Conservation (phyloP, 2,797 vertebrate genomes). For the Myotis findleyi region DNA sequence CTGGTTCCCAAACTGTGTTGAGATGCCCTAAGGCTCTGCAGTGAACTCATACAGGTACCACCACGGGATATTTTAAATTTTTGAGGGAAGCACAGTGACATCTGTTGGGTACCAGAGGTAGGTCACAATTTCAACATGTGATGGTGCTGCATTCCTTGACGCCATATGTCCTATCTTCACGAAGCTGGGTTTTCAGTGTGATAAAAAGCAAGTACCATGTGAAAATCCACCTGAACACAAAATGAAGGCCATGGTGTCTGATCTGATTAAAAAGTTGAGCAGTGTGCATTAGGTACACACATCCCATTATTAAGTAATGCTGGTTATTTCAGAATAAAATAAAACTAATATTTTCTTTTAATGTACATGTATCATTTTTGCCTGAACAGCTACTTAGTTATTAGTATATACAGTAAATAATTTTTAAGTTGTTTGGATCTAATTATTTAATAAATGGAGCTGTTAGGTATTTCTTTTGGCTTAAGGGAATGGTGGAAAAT, state of each 20-base stretch:
- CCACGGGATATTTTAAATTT: neutral
- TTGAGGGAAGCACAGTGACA: neutral
- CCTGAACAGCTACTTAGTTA: neutral
- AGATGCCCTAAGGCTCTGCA: neutral
- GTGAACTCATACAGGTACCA: neutral
- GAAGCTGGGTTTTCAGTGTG: neutral
- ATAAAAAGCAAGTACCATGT: neutral
- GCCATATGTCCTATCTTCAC: neutral
- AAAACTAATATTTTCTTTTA: neutral
- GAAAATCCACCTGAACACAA: neutral
- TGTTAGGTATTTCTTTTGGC: constrained; percentile 33
- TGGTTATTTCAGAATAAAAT: constrained; percentile 7
- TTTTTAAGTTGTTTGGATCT: constrained; percentile 3
- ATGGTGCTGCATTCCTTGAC: neutral
- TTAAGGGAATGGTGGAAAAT: neutral
- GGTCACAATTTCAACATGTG: neutral
- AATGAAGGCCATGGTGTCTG: neutral
- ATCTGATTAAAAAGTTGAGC: neutral
- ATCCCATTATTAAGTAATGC: neutral
- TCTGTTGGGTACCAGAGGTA: neutral
- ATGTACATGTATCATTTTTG: neutral
- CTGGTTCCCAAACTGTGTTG: neutral
- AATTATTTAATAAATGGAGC: constrained; percentile 5
- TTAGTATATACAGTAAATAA: neutral
- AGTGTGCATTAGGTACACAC: neutral